A percentile compares a stretch with the other conserved stretches of the same genome.
Conservation (phyloP, 2,797 vertebrate species). For the Nasua narica region DNA sequence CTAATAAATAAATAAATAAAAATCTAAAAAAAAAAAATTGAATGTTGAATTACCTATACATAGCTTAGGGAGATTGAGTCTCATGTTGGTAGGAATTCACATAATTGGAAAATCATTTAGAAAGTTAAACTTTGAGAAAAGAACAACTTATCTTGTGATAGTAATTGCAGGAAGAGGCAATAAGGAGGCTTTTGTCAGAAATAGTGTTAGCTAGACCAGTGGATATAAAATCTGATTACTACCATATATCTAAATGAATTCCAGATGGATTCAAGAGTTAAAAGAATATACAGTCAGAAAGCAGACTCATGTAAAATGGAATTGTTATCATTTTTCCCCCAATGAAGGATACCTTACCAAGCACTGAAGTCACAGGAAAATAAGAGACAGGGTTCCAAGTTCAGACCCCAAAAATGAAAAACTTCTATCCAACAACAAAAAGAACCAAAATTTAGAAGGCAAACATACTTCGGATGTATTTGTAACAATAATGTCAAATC, state of each 20-base stretch:
- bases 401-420: slow-evolving; percentile 17
- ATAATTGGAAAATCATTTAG: slow-evolving; percentile 9
- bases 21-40: too few species aligned
- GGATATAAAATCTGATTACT: slow-evolving; percentile 46
- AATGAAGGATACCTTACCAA: slow-evolving; percentile 36
- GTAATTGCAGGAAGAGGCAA: slow-evolving; percentile 7
- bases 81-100: slow-evolving; percentile 34
- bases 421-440: neutral
- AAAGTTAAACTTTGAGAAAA: neutral
- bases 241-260: slow-evolving; percentile 47
- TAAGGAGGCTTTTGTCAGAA: slow-evolving; percentile 40
- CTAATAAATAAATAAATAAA: too few species aligned
- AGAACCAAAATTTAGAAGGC: slow-evolving; percentile 27
- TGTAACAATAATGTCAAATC: slow-evolving; percentile 10
- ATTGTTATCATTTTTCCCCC: neutral
- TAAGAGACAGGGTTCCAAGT: slow-evolving; percentile 34
- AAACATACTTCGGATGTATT: slow-evolving; percentile 12
- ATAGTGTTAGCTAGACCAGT: slow-evolving; percentile 12
- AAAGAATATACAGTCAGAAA: slow-evolving; percentile 36
- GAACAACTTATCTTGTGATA: neutral
- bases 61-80: neutral
- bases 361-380: slow-evolving; percentile 35
- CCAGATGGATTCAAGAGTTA: slow-evolving; percentile 53
- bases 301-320: slow-evolving; percentile 20
- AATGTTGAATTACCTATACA: neutral